Percentiles rank a stretch among this genome's conserved stretches.
Conservation (phyloP, 2,888 invertebrate genomes). For the Gari tellinella region DNA sequence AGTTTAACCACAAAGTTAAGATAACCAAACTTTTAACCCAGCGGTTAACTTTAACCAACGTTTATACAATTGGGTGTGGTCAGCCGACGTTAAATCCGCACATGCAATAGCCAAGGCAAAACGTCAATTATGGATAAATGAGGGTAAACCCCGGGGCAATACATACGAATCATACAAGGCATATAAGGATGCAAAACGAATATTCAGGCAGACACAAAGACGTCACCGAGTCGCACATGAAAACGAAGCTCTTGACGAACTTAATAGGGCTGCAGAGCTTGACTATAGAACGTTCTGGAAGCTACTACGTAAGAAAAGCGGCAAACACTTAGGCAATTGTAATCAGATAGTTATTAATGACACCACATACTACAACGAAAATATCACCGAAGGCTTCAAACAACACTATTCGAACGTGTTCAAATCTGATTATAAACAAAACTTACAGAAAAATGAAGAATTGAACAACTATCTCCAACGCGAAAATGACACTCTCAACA, state of each 20-base stretch:
- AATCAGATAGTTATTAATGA: neutral
- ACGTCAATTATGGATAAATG: neutral
- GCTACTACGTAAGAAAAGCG: too few species aligned
- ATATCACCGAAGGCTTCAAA: too few species aligned
- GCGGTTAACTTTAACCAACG: too few species aligned
- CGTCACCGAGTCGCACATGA: neutral
- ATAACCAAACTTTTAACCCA: too few species aligned
- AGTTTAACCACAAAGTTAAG: too few species aligned
- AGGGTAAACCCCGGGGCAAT: neutral
- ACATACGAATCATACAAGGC: neutral
- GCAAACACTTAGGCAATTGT: too few species aligned
- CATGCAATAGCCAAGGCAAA: neutral
- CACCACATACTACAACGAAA: neutral
- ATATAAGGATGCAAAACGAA: neutral
- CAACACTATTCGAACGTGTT: too few species aligned
- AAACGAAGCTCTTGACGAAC: conserved; percentile 10
- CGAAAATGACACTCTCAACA: neutral
- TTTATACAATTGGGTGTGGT: too few species aligned
- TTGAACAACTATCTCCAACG: too few species aligned
- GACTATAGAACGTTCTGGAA: conserved; percentile 10
- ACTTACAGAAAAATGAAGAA: too few species aligned
- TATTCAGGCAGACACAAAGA: neutral
- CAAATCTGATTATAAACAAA: too few species aligned
- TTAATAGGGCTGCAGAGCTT: conserved; percentile 18
- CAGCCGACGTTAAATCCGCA: neutral